A percentile compares a stretch with the other conserved stretches of the same genome.
phyloP scores from a whole-genome alignment of 2,888 invertebrate species.

The Rotaria macrura region DNA sequence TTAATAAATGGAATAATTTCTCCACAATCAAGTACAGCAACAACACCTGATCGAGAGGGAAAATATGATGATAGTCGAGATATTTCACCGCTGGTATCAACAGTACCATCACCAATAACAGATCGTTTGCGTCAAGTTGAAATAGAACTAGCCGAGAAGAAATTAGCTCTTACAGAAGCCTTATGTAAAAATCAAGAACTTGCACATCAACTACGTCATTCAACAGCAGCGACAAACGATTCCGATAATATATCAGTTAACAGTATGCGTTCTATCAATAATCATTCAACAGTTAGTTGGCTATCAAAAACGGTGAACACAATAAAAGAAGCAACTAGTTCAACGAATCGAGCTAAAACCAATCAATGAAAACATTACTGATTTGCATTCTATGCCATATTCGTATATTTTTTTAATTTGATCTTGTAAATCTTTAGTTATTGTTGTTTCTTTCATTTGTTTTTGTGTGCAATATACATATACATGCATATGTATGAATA shows the following conservation, averaged over 20 bases:
- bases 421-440: not conserved
- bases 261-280: not conserved
- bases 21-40: not conserved
- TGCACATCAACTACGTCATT: constrained; percentile 66
- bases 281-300: not conserved
- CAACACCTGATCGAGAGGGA: not conserved
- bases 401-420: not conserved
- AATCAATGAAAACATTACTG: not conserved
- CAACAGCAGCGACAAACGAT: not conserved
- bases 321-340: constrained; percentile 18
- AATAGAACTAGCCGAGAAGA: constrained; percentile 86
- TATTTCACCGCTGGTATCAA: not conserved
- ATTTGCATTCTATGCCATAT: not conserved
- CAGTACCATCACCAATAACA: not conserved
- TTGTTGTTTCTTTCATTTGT: not conserved
- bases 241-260: not conserved
- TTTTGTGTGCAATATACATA: not conserved
- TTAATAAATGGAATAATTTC: not conserved
- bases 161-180: constrained; percentile 87
- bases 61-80: not conserved
- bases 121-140: constrained; percentile 56
- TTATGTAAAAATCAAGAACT: constrained; percentile 84
- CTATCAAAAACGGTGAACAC: not conserved
- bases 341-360: not conserved
- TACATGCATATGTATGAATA: not conserved